These are phyloP conservation scores for Drosophila pachea DNA, from an alignment of 1,140 invertebrate genomes.

Conservation along the genomic window DNA sequence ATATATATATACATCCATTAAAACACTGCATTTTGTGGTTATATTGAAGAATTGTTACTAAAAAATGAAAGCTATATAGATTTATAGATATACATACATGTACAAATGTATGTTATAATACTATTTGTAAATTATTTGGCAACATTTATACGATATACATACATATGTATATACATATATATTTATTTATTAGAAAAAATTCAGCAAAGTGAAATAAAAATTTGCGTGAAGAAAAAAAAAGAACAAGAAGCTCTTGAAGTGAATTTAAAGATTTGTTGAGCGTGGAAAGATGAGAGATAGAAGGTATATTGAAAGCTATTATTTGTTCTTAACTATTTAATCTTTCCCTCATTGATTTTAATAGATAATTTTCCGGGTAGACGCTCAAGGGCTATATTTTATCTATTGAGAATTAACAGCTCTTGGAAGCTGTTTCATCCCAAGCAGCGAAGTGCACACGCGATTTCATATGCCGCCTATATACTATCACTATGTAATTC, in stretches of 20 bases:
- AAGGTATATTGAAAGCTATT: too few species aligned
- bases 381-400: background rate
- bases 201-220: conserved; percentile 30
- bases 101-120: conserved; percentile 22
- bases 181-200: conserved; percentile 25
- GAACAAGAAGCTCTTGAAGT: too few species aligned
- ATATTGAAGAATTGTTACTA: conserved; percentile 48
- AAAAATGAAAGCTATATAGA: conserved; percentile 25
- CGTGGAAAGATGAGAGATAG: too few species aligned
- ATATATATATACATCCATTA: conserved; percentile 31
- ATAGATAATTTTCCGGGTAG: too few species aligned
- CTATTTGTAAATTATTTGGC: conserved; percentile 41
- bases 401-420: background rate
- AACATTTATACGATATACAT: conserved; percentile 44
- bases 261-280: too few species aligned
- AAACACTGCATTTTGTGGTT: conserved; percentile 41
- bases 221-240: conserved; percentile 25
- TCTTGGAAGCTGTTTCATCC: conserved; percentile 3
- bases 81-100: conserved; percentile 1
- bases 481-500: conserved; percentile 3
- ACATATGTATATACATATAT: conserved; percentile 23
- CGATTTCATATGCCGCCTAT: conserved; percentile 9
- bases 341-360: too few species aligned
- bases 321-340: too few species aligned
- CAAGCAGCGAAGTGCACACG: conserved; percentile 34